These are phyloP conservation scores for Lithophane semibrunnea DNA, from an alignment of 2,888 invertebrate species.

Conservation along the genomic window DNA sequence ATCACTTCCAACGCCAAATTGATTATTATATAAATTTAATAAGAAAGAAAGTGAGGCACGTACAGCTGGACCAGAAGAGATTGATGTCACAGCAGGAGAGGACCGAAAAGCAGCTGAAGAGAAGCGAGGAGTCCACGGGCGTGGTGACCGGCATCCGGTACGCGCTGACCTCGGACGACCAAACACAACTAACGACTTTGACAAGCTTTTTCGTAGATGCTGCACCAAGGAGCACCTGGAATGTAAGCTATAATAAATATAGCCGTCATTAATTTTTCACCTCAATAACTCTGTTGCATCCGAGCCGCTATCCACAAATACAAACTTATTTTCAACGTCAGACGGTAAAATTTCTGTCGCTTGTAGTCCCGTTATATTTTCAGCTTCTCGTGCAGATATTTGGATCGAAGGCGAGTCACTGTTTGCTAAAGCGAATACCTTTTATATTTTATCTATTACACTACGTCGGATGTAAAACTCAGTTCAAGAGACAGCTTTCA, in stretches of 20 bases:
- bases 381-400: conserved; percentile 68
- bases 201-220: conserved; percentile 53
- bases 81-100: conserved; percentile 78
- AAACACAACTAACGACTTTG: conserved; percentile 56
- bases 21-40: conserved; percentile 78
- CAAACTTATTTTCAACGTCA: conserved; percentile 59
- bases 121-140: conserved; percentile 72
- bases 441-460: conserved; percentile 74
- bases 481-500: conserved; percentile 62
- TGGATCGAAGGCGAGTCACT: conserved; percentile 65
- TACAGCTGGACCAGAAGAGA: conserved; percentile 78
- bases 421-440: conserved; percentile 74
- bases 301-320: conserved; percentile 52
- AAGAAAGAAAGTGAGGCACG: conserved; percentile 76
- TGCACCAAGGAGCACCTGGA: conserved; percentile 62
- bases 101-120: conserved; percentile 77
- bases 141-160: conserved; percentile 76
- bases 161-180: conserved; percentile 64
- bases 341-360: conserved; percentile 63
- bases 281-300: conserved; percentile 32
- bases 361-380: conserved; percentile 63
- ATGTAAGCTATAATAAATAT: conserved; percentile 55
- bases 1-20: conserved; percentile 77
- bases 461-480: conserved; percentile 70
- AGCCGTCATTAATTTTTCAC: conserved; percentile 59